Conservation (phyloP, 1,140 invertebrate species). For the Dendrolimus kikuchii region DNA sequence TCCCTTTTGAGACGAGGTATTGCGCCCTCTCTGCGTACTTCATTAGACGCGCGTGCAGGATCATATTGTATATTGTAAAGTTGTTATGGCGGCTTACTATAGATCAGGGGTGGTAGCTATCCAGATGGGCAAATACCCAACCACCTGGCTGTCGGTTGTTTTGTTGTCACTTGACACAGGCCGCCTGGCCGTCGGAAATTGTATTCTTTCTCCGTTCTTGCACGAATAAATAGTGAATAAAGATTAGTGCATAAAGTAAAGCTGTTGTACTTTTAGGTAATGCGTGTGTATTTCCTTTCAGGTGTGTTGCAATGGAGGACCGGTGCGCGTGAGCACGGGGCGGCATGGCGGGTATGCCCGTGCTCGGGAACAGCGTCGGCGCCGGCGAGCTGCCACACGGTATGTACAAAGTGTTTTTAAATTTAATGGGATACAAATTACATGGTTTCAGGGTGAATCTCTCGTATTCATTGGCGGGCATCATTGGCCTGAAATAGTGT, state of each 20-base stretch:
- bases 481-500: neutral
- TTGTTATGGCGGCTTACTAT: neutral
- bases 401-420: constrained; percentile 10
- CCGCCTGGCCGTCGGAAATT: neutral
- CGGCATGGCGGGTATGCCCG: constrained; percentile 64
- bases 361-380: constrained; percentile 55
- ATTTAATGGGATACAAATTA: neutral
- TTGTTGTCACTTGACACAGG: neutral
- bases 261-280: too few species aligned
- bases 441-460: neutral
- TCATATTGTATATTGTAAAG: too few species aligned
- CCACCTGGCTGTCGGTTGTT: neutral
- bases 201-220: too few species aligned
- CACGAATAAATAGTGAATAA: neutral
- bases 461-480: neutral
- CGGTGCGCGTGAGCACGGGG: constrained; percentile 25
- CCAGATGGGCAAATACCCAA: too few species aligned
- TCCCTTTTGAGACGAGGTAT: too few species aligned
- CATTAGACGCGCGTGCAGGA: too few species aligned
- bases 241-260: constrained; percentile 1
- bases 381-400: constrained; percentile 46
- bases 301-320: constrained; percentile 30
- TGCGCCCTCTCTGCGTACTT: too few species aligned
- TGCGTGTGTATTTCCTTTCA: constrained; percentile 19
- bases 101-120: too few species aligned